phyloP scores from a whole-genome alignment of 1,140 invertebrate species.

The Episyrphus balteatus region DNA sequence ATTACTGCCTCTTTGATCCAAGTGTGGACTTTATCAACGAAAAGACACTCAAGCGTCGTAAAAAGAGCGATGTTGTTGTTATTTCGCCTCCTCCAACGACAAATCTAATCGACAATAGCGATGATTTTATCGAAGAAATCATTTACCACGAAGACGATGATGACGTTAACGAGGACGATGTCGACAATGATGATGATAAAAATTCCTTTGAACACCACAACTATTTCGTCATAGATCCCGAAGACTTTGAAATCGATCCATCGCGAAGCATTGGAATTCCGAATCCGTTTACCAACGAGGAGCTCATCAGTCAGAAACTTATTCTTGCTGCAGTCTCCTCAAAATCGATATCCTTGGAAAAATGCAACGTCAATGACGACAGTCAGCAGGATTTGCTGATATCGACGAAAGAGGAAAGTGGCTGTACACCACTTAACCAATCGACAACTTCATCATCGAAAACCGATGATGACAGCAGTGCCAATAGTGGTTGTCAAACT shows the following conservation, averaged over 20 bases:
- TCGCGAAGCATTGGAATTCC: constrained; percentile 26
- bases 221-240: constrained; percentile 34
- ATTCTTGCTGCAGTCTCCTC: neutral
- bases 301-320: constrained; percentile 23
- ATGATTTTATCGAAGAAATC: constrained; percentile 8
- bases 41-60: constrained; percentile 21
- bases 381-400: neutral
- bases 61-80: constrained; percentile 1
- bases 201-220: constrained; percentile 30
- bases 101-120: neutral
- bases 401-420: neutral
- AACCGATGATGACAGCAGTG: neutral
- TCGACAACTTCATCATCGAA: neutral
- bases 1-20: constrained; percentile 36
- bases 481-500: too few species aligned
- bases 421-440: neutral
- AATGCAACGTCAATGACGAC: neutral
- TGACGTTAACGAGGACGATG: constrained; percentile 4
- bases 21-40: constrained; percentile 33
- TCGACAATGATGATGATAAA: neutral
- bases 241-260: constrained; percentile 17
- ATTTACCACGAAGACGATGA: constrained; percentile 23
- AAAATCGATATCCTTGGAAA: neutral
- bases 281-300: constrained; percentile 29
- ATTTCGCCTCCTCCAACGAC: neutral